Base-by-base conservation (phyloP, 2,888 invertebrate species). In the Hedychridium roseum region DNA sequence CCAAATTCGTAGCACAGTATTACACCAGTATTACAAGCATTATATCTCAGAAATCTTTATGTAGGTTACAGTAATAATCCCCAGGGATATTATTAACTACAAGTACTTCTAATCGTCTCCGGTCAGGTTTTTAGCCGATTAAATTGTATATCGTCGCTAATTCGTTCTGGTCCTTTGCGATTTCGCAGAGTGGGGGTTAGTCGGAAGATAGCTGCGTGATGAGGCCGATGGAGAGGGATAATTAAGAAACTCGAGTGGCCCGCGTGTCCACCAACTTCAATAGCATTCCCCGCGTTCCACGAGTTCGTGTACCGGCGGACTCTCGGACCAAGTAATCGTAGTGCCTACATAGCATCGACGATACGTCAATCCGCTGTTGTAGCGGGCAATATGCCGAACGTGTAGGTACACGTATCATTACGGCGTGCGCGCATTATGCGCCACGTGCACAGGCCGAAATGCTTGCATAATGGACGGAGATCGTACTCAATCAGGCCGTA, bases 191-290 rank as follows among this genome's bases (percentile, higher is more conserved):
- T n/a, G n/a, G n/a, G n/a, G n/a, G n/a, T n/a, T n/a, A n/a, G n/a
- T n/a, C n/a, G 43, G 52, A 46, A 57, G 49, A 58, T 60, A 60
- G 68, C 66, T 67, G 60, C 56, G 58, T 53, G 63, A 71, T 71
- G 65, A 66, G 46, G 17, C 45, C 38, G 39, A 54, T 55, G 59
- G 57, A 70, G 60, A 59, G 48, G 57, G 57, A 50, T 72, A 66
- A 72, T 72, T 60, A 72, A 71, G 72, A 70, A 70, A 66, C 64
- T 68, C 59, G 55, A 58, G 40, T 54, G 41, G 43, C 36, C 47
- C 51, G 60, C 39, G 52, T 57, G 56, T 57, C 53, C 43, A 53
- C 55, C 53, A 52, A 62, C 63, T 70, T 71, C 73, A 73, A 71
- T 71, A 68, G 72, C 68, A 73, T 73, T 62, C 71, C 68, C 44